Percentiles rank a stretch among this genome's conserved stretches.
phyloP scores from a whole-genome alignment of 2,888 invertebrate species.

The Drosophila anceps region DNA sequence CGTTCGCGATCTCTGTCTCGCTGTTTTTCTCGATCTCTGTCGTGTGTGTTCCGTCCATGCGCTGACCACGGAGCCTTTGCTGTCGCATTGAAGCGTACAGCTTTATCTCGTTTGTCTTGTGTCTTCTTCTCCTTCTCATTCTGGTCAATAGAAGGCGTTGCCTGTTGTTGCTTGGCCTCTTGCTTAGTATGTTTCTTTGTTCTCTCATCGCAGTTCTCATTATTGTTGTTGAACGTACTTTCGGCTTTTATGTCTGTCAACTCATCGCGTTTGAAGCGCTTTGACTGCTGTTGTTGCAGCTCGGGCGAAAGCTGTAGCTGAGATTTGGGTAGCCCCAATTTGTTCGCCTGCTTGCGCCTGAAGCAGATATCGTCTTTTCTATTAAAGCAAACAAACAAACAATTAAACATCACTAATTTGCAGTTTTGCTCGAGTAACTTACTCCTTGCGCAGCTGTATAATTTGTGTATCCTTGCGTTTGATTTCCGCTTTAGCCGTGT shows the following conservation, averaged over 20 bases:
- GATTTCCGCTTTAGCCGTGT: conserved; percentile 82
- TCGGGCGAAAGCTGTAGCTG: background rate
- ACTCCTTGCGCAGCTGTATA: conserved; percentile 81
- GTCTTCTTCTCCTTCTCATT: background rate
- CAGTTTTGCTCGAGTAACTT: conserved; percentile 36
- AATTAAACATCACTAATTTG: background rate
- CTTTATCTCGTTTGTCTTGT: conserved; percentile 11
- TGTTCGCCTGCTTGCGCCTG: conserved; percentile 62
- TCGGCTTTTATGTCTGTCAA: background rate
- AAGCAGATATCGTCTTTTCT: conserved; percentile 84
- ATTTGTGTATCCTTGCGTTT: conserved; percentile 82
- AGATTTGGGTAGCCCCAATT: conserved; percentile 1
- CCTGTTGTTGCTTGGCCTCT: background rate
- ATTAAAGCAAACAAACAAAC: conserved; percentile 1
- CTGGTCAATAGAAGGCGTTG: background rate
- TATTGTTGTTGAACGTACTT: background rate
- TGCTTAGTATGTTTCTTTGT: background rate
- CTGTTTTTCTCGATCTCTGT: background rate
- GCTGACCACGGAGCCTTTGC: conserved; percentile 1
- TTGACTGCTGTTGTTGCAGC: conserved; percentile 1
- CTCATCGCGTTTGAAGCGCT: conserved; percentile 16
- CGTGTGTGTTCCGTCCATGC: conserved; percentile 7
- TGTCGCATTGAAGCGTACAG: background rate
- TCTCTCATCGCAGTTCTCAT: background rate
- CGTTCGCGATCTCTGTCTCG: conserved; percentile 9